A percentile compares a stretch with the other conserved stretches of the same genome.
These are phyloP conservation scores for Popillia japonica DNA, from an alignment of 1,140 invertebrate species.

Conservation along the genomic window DNA sequence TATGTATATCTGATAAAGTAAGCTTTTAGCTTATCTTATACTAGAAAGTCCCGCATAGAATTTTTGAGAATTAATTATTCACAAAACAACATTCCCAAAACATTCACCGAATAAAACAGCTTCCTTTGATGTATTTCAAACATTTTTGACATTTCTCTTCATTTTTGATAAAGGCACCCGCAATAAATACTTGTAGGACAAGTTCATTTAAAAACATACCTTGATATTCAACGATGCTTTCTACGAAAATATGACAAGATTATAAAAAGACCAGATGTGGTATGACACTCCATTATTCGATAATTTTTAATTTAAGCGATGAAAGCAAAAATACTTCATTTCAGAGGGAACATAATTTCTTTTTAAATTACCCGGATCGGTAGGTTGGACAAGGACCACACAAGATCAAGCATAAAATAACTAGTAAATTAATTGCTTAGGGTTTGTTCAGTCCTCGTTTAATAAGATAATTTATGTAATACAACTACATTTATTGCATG, in stretches of 20 bases:
- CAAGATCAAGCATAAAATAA: neutral
- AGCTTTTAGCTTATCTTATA: too few relatives aligned
- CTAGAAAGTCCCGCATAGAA: too few relatives aligned
- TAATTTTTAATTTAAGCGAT: neutral
- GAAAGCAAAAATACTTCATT: slow-evolving; percentile 30
- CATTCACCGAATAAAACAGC: too few relatives aligned
- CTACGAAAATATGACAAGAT: neutral
- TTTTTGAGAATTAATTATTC: too few relatives aligned
- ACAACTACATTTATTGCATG: slow-evolving; percentile 29
- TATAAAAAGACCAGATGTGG: neutral
- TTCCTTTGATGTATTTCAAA: too few relatives aligned
- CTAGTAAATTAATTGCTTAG: slow-evolving; percentile 32
- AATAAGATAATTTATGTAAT: slow-evolving; percentile 31
- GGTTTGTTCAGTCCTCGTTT: slow-evolving; percentile 21
- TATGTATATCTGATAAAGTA: too few relatives aligned
- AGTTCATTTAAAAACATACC: slow-evolving; percentile 6
- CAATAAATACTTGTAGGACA: neutral
- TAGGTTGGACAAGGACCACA: slow-evolving; percentile 32
- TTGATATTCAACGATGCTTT: neutral
- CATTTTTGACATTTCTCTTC: too few relatives aligned
- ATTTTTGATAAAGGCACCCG: too few relatives aligned
- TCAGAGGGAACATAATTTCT: slow-evolving; percentile 22
- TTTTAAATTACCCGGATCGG: slow-evolving; percentile 18
- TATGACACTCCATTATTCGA: neutral
- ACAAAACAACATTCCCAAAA: too few relatives aligned